Conservation (phyloP, 2,888 invertebrate genomes). For the Habrosyne pyritoides region DNA sequence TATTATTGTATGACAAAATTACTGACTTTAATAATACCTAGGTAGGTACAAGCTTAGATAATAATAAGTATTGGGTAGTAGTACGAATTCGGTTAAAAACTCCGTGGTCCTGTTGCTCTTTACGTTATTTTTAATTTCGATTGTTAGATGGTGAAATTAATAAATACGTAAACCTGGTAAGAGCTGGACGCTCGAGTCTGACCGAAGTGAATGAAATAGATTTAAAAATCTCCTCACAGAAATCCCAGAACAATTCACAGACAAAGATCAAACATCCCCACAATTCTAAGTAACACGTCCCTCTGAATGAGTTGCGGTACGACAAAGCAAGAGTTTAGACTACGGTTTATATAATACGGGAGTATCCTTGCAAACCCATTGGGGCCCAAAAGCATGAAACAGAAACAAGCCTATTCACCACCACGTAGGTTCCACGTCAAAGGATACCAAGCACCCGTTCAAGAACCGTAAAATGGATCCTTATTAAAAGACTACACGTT, state of each 20-base stretch:
- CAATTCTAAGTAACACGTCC: constrained; percentile 19
- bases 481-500: constrained; percentile 36
- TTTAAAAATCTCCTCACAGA: background rate
- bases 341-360: constrained; percentile 20
- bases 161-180: too few relatives aligned
- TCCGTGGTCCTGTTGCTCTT: too few relatives aligned
- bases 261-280: constrained; percentile 14
- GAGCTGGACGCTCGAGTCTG: background rate
- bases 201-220: background rate
- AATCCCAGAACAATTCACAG: background rate
- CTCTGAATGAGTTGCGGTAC: constrained; percentile 23
- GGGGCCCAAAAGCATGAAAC: constrained; percentile 68
- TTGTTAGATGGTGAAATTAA: too few relatives aligned
- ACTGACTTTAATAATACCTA: too few relatives aligned
- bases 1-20: too few relatives aligned
- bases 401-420: constrained; percentile 71
- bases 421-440: constrained; percentile 70
- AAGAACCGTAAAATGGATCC: constrained; percentile 68
- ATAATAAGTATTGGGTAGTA: too few relatives aligned
- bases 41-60: too few relatives aligned
- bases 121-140: too few relatives aligned
- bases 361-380: constrained; percentile 55
- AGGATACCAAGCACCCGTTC: constrained; percentile 60
- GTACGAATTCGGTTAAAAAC: too few relatives aligned
- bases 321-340: constrained; percentile 26